Evolutionary conservation across 2,797 vertebrate genomes (phyloP).

Genomic region (Ctenosaura bakeri): DNA sequence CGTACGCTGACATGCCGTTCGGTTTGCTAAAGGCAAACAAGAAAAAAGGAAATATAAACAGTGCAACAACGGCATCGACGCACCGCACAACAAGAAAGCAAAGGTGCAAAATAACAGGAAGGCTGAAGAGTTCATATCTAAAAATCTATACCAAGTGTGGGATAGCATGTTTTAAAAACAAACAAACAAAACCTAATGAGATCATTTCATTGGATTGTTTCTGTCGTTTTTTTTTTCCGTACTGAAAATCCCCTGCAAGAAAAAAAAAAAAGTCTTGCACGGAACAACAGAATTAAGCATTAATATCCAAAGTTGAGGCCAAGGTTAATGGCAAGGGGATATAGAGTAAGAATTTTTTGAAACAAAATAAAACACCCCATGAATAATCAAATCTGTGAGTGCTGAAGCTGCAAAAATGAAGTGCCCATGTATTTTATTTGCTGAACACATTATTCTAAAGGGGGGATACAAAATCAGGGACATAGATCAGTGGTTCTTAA

Average conservation of each 20-base stretch:
- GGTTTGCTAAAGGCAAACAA: constrained; percentile 47
- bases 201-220: not conserved
- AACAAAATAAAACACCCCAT: too few species aligned
- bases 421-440: constrained; percentile 27
- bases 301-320: constrained; percentile 18
- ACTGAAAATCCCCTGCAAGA: not conserved
- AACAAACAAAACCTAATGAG: not conserved
- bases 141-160: constrained; percentile 66
- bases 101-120: constrained; percentile 61
- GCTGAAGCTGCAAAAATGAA: too few species aligned
- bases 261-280: not conserved
- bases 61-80: not conserved
- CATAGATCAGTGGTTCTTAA: too few species aligned
- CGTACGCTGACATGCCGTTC: constrained; percentile 34
- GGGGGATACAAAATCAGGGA: too few species aligned
- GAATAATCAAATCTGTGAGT: too few species aligned
- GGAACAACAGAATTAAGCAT: not conserved
- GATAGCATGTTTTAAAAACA: constrained; percentile 49
- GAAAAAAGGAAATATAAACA: constrained; percentile 49
- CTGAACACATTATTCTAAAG: too few species aligned
- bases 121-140: constrained; percentile 66
- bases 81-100: not conserved
- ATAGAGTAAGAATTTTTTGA: too few species aligned
- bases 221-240: not conserved
- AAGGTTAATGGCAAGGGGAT: not conserved